Evolutionary conservation across 2,888 invertebrate species (phyloP).

Genomic region (Dynastes tityus): DNA sequence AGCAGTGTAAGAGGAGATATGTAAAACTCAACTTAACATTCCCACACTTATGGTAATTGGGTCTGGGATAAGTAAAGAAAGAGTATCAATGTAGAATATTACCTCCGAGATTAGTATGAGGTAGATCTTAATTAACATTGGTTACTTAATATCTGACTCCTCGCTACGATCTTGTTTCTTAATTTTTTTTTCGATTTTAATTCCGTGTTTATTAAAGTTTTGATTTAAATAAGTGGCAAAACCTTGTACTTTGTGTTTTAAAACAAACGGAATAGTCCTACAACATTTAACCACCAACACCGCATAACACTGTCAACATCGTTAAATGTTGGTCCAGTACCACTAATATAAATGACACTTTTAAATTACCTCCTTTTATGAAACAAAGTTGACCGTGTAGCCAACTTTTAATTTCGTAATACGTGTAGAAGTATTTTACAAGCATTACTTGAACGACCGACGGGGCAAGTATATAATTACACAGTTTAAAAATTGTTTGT

Average conservation of each 20-base stretch:
- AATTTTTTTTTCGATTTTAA: slow-evolving; percentile 17
- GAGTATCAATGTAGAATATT: slow-evolving; percentile 80
- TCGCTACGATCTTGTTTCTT: not conserved
- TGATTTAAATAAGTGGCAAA: too few relatives aligned
- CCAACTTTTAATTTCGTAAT: slow-evolving; percentile 36
- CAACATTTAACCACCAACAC: not conserved
- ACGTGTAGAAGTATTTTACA: not conserved
- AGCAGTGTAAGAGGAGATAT: too few relatives aligned
- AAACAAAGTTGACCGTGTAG: slow-evolving; percentile 27
- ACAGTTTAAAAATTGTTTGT: slow-evolving; percentile 30
- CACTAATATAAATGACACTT: slow-evolving; percentile 11
- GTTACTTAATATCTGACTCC: not conserved
- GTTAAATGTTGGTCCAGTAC: slow-evolving; percentile 24
- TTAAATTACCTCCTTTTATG: slow-evolving; percentile 37
- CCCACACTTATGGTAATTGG: too few relatives aligned
- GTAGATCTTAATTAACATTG: not conserved
- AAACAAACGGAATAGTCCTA: too few relatives aligned
- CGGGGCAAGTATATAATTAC: slow-evolving; percentile 23
- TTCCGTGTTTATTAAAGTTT: too few relatives aligned
- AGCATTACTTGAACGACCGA: not conserved
- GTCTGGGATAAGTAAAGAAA: too few relatives aligned
- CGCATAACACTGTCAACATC: not conserved
- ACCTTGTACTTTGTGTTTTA: too few relatives aligned
- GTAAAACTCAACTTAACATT: too few relatives aligned
- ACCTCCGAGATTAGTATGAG: slow-evolving; percentile 72